A percentile compares a stretch with the other conserved stretches of the same genome.
phyloP scores from a whole-genome alignment of 2,888 invertebrate species.

The Eristalis arbustorum region DNA sequence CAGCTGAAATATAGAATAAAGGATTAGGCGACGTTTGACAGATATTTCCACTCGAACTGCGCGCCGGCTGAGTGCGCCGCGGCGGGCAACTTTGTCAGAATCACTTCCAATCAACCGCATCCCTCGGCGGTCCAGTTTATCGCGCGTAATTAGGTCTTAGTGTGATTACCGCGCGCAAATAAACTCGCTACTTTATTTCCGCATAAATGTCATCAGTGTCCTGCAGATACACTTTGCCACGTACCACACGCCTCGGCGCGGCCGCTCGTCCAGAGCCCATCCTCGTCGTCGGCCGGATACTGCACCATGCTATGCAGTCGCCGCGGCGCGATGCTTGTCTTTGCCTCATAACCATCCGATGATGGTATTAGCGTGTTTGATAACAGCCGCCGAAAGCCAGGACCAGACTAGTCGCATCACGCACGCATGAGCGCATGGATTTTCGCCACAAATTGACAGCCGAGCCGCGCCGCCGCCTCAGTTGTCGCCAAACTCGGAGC shows the following conservation, averaged over 20 bases:
- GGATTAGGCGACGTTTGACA: background rate
- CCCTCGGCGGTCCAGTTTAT: constrained; percentile 64
- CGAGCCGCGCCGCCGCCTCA: background rate
- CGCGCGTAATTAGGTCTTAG: constrained; percentile 60
- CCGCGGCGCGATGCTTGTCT: background rate
- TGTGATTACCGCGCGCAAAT: constrained; percentile 47
- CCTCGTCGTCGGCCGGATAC: constrained; percentile 50
- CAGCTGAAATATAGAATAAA: too few species aligned
- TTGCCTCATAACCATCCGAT: constrained; percentile 29
- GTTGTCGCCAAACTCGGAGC: background rate
- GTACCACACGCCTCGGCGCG: constrained; percentile 4
- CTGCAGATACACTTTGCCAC: constrained; percentile 27
- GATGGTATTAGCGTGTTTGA: constrained; percentile 56
- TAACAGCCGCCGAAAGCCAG: constrained; percentile 18
- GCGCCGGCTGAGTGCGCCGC: background rate
- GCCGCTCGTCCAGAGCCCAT: background rate
- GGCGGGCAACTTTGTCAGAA: constrained; percentile 27
- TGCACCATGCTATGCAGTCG: constrained; percentile 40
- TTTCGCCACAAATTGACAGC: constrained; percentile 47
- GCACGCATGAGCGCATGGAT: constrained; percentile 17
- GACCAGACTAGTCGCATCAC: constrained; percentile 17
- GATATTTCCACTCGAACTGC: background rate
- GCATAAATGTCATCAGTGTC: constrained; percentile 51
- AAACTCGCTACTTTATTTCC: constrained; percentile 55
- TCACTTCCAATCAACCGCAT: constrained; percentile 61